Conservation (phyloP, 2,888 invertebrate species). For the Euphydryas editha region DNA sequence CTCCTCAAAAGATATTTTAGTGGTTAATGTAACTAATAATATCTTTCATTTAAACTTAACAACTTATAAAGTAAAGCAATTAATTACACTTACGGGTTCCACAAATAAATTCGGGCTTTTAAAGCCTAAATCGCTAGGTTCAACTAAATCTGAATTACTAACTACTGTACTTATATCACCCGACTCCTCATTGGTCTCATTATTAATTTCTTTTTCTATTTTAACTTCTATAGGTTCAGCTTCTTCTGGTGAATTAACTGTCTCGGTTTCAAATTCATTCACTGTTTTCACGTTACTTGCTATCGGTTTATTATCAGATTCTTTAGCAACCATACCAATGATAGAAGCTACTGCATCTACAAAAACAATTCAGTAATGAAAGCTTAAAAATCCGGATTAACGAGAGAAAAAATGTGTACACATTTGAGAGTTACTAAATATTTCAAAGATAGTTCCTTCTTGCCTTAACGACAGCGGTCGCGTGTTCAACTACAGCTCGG, state of each 20-base stretch:
- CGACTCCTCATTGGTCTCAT: slow-evolving; percentile 35
- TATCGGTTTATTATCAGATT: background rate
- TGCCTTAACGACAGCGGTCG: too few species aligned
- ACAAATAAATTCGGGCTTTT: slow-evolving; percentile 7
- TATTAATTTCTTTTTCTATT: slow-evolving; percentile 38
- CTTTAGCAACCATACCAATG: slow-evolving; percentile 60
- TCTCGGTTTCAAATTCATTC: slow-evolving; percentile 15
- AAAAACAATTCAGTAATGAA: slow-evolving; percentile 6
- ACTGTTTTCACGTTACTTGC: slow-evolving; percentile 1
- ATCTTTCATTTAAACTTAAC: too few species aligned
- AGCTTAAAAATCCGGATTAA: background rate
- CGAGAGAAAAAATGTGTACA: background rate
- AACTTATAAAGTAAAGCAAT: too few species aligned
- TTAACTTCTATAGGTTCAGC: slow-evolving; percentile 22
- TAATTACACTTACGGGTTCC: slow-evolving; percentile 39
- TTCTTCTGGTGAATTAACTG: slow-evolving; percentile 27
- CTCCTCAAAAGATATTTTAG: too few species aligned
- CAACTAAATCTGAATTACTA: slow-evolving; percentile 23
- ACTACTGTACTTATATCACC: slow-evolving; percentile 20
- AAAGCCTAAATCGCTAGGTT: slow-evolving; percentile 35
- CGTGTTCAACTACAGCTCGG: too few species aligned
- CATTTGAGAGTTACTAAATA: too few species aligned
- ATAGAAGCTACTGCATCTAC: slow-evolving; percentile 75
- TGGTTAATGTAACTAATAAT: too few species aligned
- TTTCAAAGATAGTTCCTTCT: too few species aligned